Conservation (phyloP, 2,113 vertebrate species). For the Scartelaos histophorus region DNA sequence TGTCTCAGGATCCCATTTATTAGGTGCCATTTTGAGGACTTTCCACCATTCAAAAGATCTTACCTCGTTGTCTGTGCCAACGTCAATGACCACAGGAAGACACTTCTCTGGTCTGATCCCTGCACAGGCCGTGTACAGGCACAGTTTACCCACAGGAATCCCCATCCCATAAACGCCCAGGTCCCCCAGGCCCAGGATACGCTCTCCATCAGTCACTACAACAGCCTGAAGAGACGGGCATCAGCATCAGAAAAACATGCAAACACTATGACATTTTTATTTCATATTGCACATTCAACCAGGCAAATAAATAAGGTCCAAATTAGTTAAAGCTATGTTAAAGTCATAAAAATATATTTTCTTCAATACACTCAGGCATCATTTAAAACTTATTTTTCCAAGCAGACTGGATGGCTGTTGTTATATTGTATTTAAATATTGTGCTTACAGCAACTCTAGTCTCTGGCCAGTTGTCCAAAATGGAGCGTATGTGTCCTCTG, state of each 20-base stretch:
- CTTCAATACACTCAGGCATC: too few relatives aligned
- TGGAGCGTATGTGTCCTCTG: constrained; percentile 91
- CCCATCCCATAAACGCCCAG: constrained; percentile 97
- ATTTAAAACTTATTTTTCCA: too few relatives aligned
- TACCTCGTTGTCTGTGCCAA: constrained; percentile 92
- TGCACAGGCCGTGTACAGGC: constrained; percentile 93
- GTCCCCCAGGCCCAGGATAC: constrained; percentile 94
- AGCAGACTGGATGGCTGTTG: too few relatives aligned
- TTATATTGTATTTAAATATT: neutral
- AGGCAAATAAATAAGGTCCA: too few relatives aligned
- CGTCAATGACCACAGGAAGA: constrained; percentile 93
- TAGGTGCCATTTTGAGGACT: too few relatives aligned
- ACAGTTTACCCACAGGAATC: constrained; percentile 95
- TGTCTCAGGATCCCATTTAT: too few relatives aligned
- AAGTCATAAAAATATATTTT: too few relatives aligned
- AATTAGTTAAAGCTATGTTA: too few relatives aligned
- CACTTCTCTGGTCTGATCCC: constrained; percentile 91
- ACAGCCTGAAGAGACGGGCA: constrained; percentile 81
- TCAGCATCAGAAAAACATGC: neutral
- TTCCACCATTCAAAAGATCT: constrained; percentile 1
- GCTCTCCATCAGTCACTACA: constrained; percentile 95
- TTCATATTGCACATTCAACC: too few relatives aligned
- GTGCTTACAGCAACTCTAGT: constrained; percentile 86
- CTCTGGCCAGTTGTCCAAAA: constrained; percentile 98
- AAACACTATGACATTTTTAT: neutral